These are phyloP conservation scores for Drosophila pseudoananassae DNA, from an alignment of 1,140 invertebrate species.

Conservation along the genomic window DNA sequence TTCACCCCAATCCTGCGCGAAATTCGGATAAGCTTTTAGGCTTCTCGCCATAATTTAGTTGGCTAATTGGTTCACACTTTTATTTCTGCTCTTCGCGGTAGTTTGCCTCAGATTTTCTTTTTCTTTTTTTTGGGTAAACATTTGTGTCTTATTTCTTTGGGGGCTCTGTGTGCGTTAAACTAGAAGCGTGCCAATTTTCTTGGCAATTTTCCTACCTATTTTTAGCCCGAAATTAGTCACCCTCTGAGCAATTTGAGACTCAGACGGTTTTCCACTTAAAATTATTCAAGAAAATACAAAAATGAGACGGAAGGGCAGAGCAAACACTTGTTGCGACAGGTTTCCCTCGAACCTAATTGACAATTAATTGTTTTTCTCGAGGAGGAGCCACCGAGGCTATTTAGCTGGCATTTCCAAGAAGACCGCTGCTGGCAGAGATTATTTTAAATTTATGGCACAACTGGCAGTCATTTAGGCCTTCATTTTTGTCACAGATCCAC, in stretches of 20 bases:
- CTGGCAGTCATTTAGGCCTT: conserved; percentile 37
- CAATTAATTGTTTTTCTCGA: conserved; percentile 58
- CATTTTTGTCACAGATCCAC: conserved; percentile 35
- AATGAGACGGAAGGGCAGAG: conserved; percentile 31
- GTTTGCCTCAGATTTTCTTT: conserved; percentile 24
- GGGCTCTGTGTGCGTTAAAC: conserved; percentile 25
- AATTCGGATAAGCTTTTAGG: conserved; percentile 48
- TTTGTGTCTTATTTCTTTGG: conserved; percentile 9
- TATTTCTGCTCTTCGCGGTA: conserved; percentile 31
- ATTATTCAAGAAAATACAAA: conserved; percentile 14
- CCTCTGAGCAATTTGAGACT: conserved; percentile 22
- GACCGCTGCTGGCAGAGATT: conserved; percentile 14
- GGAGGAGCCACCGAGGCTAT: conserved; percentile 20
- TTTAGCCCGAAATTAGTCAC: conserved; percentile 74
- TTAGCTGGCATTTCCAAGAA: conserved; percentile 20
- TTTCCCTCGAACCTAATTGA: conserved; percentile 57
- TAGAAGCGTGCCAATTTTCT: conserved; percentile 80
- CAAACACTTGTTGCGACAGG: conserved; percentile 66
- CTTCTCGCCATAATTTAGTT: conserved; percentile 66
- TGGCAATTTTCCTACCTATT: conserved; percentile 66
- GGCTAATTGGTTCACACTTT: conserved; percentile 73
- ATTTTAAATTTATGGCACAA: conserved; percentile 36
- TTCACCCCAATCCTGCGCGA: background rate
- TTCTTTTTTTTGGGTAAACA: conserved; percentile 18
- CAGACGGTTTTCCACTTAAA: conserved; percentile 44